phyloP scores from a whole-genome alignment of 2,113 vertebrate species.

The Zapus hudsonius region DNA sequence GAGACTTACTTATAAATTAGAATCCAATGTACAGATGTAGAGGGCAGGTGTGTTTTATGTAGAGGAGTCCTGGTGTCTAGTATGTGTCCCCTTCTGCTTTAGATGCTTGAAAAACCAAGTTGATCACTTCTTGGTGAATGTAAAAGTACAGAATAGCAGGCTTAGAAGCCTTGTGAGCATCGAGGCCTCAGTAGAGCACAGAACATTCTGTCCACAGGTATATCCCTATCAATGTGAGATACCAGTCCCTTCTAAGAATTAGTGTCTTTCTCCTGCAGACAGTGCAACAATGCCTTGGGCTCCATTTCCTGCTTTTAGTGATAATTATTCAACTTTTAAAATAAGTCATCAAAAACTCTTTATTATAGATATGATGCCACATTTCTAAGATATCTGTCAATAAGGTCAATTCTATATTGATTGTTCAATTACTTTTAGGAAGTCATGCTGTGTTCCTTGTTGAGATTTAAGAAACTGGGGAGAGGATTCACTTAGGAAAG shows the following conservation, averaged over 20 bases:
- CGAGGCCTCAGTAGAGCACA: not conserved
- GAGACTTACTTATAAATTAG: constrained; percentile 3
- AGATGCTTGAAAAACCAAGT: not conserved
- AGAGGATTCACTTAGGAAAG: no score
- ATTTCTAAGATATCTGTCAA: constrained; percentile 18
- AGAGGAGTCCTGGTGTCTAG: not conserved
- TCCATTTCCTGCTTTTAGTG: not conserved
- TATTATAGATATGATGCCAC: not conserved
- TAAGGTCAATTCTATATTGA: constrained; percentile 2
- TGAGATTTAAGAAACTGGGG: not conserved
- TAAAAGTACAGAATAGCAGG: not conserved
- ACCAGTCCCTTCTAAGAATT: not conserved
- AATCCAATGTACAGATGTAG: not conserved
- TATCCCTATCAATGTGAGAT: not conserved
- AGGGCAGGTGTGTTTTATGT: not conserved
- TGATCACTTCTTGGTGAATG: not conserved
- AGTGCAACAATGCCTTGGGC: not conserved
- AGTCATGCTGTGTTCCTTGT: not conserved
- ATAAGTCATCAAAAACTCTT: not conserved
- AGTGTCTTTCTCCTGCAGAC: not conserved
- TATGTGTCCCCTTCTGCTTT: not conserved
- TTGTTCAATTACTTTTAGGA: not conserved
- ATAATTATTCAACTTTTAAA: constrained; percentile 7
- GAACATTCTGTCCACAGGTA: not conserved
- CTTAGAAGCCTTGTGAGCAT: not conserved